Percentiles rank a stretch among this genome's conserved stretches.
Conservation (phyloP, 1,140 invertebrate species). For the Rhagoletis pomonella region DNA sequence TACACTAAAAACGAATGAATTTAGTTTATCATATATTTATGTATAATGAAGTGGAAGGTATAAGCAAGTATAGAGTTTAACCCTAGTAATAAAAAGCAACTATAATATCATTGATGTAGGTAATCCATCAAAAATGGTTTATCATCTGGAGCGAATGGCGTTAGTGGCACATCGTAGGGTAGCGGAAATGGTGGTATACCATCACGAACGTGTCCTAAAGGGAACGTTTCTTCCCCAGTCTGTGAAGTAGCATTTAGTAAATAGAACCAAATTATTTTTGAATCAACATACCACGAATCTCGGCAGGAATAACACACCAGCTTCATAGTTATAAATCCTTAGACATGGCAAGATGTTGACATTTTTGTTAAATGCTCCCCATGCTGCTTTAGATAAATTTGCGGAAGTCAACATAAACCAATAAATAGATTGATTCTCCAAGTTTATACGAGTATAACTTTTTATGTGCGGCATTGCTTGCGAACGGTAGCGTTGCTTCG, state of each 20-base stretch:
- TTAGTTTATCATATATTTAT: not conserved
- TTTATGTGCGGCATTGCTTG: conserved; percentile 96
- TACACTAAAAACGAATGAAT: not conserved
- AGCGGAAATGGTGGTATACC: conserved; percentile 78
- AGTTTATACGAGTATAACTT: conserved; percentile 85
- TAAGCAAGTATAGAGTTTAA: not conserved
- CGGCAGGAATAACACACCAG: conserved; percentile 92
- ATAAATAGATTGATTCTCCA: conserved; percentile 80
- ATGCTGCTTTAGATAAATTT: conserved; percentile 96
- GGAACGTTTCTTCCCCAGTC: conserved; percentile 72
- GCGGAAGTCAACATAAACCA: conserved; percentile 94
- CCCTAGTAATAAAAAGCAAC: not conserved
- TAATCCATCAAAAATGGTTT: conserved; percentile 77
- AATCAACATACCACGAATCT: conserved; percentile 82
- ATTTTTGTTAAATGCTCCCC: conserved; percentile 86
- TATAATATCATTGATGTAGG: conserved; percentile 57
- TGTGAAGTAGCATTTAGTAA: conserved; percentile 54
- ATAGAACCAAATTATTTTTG: not conserved
- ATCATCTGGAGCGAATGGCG: conserved; percentile 79
- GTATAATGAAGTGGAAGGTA: not conserved
- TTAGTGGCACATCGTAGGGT: conserved; percentile 87
- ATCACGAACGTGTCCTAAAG: conserved; percentile 72
- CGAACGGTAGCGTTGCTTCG: conserved; percentile 79
- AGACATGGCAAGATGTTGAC: conserved; percentile 77
- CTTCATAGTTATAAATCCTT: conserved; percentile 92